phyloP scores from a whole-genome alignment of 2,888 invertebrate species.

The Thecophora atra region DNA sequence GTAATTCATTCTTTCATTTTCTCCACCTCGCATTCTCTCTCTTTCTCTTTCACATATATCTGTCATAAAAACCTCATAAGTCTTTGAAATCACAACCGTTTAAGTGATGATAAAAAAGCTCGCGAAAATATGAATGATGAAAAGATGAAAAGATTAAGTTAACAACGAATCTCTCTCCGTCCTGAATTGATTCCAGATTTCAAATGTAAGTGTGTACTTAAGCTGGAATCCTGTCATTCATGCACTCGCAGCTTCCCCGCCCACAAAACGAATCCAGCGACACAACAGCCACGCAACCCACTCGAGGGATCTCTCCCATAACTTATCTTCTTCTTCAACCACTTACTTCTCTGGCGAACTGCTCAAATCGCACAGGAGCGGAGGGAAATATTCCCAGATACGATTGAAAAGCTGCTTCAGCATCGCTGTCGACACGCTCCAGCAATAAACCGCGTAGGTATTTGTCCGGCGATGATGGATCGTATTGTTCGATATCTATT shows the following conservation, averaged over 20 bases:
- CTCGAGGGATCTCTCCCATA: too few relatives aligned
- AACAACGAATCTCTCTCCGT: too few relatives aligned
- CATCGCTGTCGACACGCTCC: conserved; percentile 69
- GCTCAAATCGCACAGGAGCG: conserved; percentile 76
- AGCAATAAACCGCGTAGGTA: conserved; percentile 82
- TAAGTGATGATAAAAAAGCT: background rate
- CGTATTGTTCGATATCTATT: conserved; percentile 89
- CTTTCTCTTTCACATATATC: too few relatives aligned
- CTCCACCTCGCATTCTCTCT: too few relatives aligned
- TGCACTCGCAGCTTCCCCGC: background rate
- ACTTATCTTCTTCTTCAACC: conserved; percentile 3
- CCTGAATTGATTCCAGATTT: too few relatives aligned
- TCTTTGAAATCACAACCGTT: background rate
- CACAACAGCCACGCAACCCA: background rate
- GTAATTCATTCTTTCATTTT: background rate
- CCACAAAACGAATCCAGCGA: background rate
- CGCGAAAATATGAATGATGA: too few relatives aligned
- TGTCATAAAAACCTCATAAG: background rate
- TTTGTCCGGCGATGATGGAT: conserved; percentile 77
- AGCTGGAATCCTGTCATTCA: background rate
- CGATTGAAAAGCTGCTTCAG: conserved; percentile 78
- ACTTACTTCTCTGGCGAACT: conserved; percentile 71
- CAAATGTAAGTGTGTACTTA: conserved; percentile 1
- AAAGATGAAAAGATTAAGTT: too few relatives aligned
- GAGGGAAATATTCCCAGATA: conserved; percentile 87